These are phyloP conservation scores for Archivesica marissinica DNA, from an alignment of 1,140 invertebrate genomes.

Conservation along the genomic window DNA sequence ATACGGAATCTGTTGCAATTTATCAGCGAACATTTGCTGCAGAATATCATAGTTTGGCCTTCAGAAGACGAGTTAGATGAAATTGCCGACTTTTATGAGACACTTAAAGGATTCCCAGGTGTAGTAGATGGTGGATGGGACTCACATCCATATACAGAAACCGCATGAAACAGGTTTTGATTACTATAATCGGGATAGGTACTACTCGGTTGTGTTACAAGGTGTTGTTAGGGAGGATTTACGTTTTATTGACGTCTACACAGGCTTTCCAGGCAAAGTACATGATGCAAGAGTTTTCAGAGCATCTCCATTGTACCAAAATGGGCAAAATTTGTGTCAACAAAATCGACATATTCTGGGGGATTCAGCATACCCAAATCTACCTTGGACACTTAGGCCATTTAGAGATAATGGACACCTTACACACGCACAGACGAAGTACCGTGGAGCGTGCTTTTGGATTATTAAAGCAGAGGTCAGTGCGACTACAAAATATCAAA, in stretches of 20 bases:
- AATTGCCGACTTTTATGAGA: no score
- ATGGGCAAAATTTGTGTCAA: constrained; percentile 42
- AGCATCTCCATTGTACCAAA: constrained; percentile 65
- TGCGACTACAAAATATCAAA: no score
- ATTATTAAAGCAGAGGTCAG: no score
- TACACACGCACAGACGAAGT: constrained; percentile 66
- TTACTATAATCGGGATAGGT: constrained; percentile 66
- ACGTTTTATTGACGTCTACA: constrained; percentile 55
- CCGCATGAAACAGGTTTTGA: constrained; percentile 62
- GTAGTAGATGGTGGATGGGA: constrained; percentile 67
- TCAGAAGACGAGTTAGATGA: no score
- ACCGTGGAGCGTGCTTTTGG: no score
- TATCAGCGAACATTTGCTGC: no score
- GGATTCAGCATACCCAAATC: constrained; percentile 66
- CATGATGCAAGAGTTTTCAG: constrained; percentile 63
- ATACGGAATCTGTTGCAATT: no score
- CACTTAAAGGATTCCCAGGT: constrained; percentile 63
- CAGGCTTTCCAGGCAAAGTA: constrained; percentile 61
- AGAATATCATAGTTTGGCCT: no score
- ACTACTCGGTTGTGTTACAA: constrained; percentile 58
- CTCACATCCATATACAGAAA: constrained; percentile 64
- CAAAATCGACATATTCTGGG: constrained; percentile 56
- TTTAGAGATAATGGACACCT: constrained; percentile 71
- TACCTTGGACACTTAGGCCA: constrained; percentile 64
- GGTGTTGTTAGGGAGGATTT: constrained; percentile 58